Evolutionary conservation across 2,888 invertebrate species (phyloP).

Genomic region (Eucera pruinosa): DNA sequence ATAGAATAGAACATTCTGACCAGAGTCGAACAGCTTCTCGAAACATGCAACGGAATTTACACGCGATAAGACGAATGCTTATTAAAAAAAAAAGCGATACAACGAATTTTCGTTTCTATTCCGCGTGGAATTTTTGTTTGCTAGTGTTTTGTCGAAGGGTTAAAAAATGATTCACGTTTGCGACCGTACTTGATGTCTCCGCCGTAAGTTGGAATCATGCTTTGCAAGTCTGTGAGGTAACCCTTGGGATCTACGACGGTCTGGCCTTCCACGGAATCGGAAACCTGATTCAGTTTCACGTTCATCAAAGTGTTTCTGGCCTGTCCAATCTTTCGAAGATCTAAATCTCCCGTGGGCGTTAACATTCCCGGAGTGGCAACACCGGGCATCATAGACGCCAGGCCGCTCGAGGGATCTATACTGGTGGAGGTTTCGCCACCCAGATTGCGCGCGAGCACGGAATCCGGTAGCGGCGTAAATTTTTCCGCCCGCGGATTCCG

Average conservation of each 20-base stretch:
- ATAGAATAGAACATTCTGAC: no score
- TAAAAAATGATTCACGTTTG: no score
- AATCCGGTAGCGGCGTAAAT: constrained; percentile 98
- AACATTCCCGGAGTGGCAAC: constrained; percentile 94
- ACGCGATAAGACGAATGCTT: no score
- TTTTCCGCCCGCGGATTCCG: constrained; percentile 97
- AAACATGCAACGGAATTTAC: no score
- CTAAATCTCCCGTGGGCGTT: constrained; percentile 95
- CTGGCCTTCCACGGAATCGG: constrained; percentile 99
- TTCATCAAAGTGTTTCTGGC: constrained; percentile 99
- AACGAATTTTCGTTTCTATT: no score
- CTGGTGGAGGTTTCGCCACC: constrained; percentile 92
- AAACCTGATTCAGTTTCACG: constrained; percentile 93
- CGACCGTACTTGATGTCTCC: constrained; percentile 98
- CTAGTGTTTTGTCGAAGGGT: no score
- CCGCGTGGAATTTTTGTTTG: no score
- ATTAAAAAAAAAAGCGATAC: no score
- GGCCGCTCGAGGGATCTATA: constrained; percentile 93
- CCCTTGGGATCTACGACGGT: constrained; percentile 99
- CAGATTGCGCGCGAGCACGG: constrained; percentile 93
- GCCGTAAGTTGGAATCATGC: constrained; percentile 99
- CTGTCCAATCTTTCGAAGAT: constrained; percentile 99
- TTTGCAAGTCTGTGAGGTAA: constrained; percentile 99
- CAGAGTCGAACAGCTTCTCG: no score
- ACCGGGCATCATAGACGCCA: constrained; percentile 95